Evolutionary conservation across 2,888 invertebrate species (phyloP).

Genomic region (Portevinia maculata): DNA sequence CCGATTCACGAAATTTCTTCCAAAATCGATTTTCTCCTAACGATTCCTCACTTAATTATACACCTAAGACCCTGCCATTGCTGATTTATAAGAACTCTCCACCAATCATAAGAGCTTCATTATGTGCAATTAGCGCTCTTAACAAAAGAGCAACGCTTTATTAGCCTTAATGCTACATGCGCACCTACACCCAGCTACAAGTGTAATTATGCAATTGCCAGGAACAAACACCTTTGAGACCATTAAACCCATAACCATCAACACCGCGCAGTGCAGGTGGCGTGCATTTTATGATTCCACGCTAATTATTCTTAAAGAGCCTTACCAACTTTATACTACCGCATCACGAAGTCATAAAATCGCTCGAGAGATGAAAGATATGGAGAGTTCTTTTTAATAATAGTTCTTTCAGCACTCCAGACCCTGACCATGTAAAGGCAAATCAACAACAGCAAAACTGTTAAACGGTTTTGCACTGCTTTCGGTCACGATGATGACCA

Average conservation of each 20-base stretch:
- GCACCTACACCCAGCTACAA: conserved; percentile 15
- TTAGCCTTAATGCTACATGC: conserved; percentile 4
- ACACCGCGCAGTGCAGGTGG: conserved; percentile 1
- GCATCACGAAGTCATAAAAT: conserved; percentile 34
- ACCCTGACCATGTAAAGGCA: conserved; percentile 39
- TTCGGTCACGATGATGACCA: neutral
- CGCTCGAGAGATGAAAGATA: neutral
- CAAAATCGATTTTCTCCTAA: neutral
- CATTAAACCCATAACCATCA: conserved; percentile 1
- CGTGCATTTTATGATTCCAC: conserved; percentile 13
- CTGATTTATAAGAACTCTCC: too few species aligned
- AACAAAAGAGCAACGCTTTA: conserved; percentile 16
- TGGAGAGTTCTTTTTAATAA: conserved; percentile 10
- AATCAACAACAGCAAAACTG: conserved; percentile 24
- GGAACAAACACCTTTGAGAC: neutral
- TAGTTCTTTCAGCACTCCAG: conserved; percentile 17
- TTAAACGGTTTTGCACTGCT: conserved; percentile 37
- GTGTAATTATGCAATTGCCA: conserved; percentile 6
- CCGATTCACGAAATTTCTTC: too few species aligned
- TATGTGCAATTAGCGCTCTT: neutral
- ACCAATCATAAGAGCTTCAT: neutral
- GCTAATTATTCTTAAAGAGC: neutral
- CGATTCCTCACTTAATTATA: neutral
- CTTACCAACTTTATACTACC: conserved; percentile 7
- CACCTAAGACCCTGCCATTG: too few species aligned